These are phyloP conservation scores for Sinocyclocheilus rhinocerous DNA, from an alignment of 2,113 vertebrate genomes.

Conservation along the genomic window DNA sequence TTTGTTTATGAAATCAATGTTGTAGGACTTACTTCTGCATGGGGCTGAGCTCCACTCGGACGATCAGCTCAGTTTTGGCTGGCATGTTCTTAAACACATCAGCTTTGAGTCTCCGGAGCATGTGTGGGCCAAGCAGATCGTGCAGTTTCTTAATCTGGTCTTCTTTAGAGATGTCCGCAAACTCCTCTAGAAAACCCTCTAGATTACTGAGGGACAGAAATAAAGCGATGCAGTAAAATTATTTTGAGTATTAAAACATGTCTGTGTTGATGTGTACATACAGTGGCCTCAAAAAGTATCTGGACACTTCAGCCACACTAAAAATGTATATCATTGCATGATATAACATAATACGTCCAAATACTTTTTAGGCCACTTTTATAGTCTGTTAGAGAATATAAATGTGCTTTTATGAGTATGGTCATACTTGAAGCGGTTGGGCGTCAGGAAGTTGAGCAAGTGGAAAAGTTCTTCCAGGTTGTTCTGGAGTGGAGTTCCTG, in stretches of 20 bases:
- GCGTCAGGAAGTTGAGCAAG: no score
- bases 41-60: constrained; percentile 92
- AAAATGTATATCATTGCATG: not conserved
- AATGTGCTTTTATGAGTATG: no score
- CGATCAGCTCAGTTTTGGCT: constrained; percentile 92
- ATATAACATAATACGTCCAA: no score
- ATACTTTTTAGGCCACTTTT: no score
- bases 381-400: no score
- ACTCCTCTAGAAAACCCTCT: constrained; percentile 94
- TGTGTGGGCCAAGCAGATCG: constrained; percentile 91
- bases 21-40: constrained; percentile 88
- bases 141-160: constrained; percentile 98
- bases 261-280: not conserved
- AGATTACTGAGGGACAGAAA: constrained; percentile 81
- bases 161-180: constrained; percentile 96
- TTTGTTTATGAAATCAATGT: no score
- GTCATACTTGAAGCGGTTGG: no score
- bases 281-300: not conserved
- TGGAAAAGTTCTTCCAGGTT: no score
- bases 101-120: constrained; percentile 92
- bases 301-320: not conserved
- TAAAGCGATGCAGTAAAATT: not conserved
- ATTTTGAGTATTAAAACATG: not conserved
- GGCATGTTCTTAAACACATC: constrained; percentile 99
- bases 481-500: no score